Evolutionary conservation across 2,888 invertebrate genomes (phyloP).

Genomic region (Euplexia lucipara): DNA sequence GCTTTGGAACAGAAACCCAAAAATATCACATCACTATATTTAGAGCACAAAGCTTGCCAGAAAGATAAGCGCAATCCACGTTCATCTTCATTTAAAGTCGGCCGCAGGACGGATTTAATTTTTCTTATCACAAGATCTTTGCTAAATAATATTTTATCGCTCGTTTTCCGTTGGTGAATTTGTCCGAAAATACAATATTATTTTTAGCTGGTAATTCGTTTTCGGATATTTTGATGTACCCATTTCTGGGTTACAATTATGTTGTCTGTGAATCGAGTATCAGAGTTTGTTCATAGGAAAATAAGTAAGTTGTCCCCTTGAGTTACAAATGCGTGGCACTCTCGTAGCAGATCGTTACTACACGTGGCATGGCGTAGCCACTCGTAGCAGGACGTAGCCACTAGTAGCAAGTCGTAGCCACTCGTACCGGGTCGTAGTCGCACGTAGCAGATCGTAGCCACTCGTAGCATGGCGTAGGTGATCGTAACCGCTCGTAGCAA

Average conservation of each 20-base stretch:
- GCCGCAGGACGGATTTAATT: slow-evolving; percentile 67
- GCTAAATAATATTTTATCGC: slow-evolving; percentile 70
- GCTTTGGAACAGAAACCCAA: background rate
- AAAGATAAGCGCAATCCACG: slow-evolving; percentile 54
- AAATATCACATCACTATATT: slow-evolving; percentile 44
- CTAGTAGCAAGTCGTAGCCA: too few relatives aligned
- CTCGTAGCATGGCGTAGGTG: too few relatives aligned
- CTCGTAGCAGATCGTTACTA: too few relatives aligned
- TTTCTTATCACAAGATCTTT: slow-evolving; percentile 68
- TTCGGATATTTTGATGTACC: slow-evolving; percentile 1
- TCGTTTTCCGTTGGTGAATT: slow-evolving; percentile 63
- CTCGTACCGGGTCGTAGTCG: too few relatives aligned
- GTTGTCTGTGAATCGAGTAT: background rate
- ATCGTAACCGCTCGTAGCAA: too few relatives aligned
- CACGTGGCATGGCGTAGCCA: too few relatives aligned
- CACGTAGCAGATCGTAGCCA: too few relatives aligned
- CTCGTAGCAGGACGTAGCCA: too few relatives aligned
- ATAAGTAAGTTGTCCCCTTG: too few relatives aligned
- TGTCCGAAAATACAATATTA: slow-evolving; percentile 41
- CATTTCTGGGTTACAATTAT: background rate
- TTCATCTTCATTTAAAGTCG: slow-evolving; percentile 51
- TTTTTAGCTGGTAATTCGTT: slow-evolving; percentile 25
- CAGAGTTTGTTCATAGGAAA: background rate
- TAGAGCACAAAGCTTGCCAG: slow-evolving; percentile 49
- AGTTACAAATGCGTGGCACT: too few relatives aligned